These are phyloP conservation scores for Pterostichus niger DNA, from an alignment of 2,888 invertebrate species.

Conservation along the genomic window DNA sequence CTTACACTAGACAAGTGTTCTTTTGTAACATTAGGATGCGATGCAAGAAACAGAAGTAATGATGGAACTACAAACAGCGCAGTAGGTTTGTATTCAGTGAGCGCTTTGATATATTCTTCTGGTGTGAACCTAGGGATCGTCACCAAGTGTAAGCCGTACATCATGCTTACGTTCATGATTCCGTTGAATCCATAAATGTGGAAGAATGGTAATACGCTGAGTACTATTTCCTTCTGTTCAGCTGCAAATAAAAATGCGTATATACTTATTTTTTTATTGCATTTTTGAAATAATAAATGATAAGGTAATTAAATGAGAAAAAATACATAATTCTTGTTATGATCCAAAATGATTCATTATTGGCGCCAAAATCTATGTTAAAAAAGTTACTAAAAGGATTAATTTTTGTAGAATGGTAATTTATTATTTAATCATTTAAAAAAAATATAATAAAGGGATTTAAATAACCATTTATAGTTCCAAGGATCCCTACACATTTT, in stretches of 20 bases:
- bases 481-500: too few relatives aligned
- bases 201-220: slow-evolving; percentile 87
- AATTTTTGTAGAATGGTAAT: too few relatives aligned
- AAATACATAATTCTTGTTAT: too few relatives aligned
- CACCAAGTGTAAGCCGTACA: slow-evolving; percentile 82
- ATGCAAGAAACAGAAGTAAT: slow-evolving; percentile 86
- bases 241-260: slow-evolving; percentile 72
- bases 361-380: too few relatives aligned
- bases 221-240: slow-evolving; percentile 79
- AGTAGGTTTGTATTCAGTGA: slow-evolving; percentile 81
- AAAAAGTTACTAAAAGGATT: too few relatives aligned
- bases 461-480: too few relatives aligned
- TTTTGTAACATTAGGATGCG: slow-evolving; percentile 84
- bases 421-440: too few relatives aligned
- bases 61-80: slow-evolving; percentile 88
- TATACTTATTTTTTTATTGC: too few relatives aligned
- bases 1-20: slow-evolving; percentile 84
- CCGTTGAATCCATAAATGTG: slow-evolving; percentile 89
- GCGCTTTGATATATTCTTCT: slow-evolving; percentile 84
- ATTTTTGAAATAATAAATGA: too few relatives aligned
- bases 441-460: too few relatives aligned
- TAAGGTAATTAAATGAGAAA: too few relatives aligned
- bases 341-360: too few relatives aligned
- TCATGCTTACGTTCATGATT: slow-evolving; percentile 82
- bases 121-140: slow-evolving; percentile 87